These are phyloP conservation scores for Bufo gargarizans DNA, from an alignment of 2,113 vertebrate genomes.

Conservation along the genomic window DNA sequence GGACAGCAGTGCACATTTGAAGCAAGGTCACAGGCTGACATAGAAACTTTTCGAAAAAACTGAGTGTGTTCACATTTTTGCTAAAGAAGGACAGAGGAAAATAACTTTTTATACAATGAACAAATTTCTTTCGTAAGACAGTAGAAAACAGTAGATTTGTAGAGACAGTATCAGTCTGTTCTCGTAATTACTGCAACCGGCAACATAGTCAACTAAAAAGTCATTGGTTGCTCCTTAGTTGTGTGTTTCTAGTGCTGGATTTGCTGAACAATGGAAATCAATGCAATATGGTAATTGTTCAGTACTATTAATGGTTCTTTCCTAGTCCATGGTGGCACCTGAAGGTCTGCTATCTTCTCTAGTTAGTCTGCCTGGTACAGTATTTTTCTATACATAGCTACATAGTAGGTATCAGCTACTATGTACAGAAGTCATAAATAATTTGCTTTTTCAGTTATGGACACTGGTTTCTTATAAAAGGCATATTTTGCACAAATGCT, in stretches of 20 bases:
- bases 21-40: constrained; percentile 21
- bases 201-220: background rate
- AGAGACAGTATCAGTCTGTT: constrained; percentile 33
- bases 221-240: constrained; percentile 7
- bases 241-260: constrained; percentile 29
- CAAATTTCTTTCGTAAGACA: constrained; percentile 37
- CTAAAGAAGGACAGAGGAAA: constrained; percentile 18
- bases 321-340: constrained; percentile 54
- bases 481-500: constrained; percentile 81
- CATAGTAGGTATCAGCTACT: constrained; percentile 58
- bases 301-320: constrained; percentile 57
- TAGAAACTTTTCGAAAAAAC: constrained; percentile 23
- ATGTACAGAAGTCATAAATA: constrained; percentile 60
- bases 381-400: constrained; percentile 51
- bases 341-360: constrained; percentile 27
- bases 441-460: constrained; percentile 70
- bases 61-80: constrained; percentile 2
- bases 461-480: constrained; percentile 81
- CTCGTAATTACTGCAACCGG: constrained; percentile 12
- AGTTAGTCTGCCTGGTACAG: constrained; percentile 47
- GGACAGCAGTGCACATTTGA: background rate
- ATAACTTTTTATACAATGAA: constrained; percentile 50
- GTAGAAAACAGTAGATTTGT: constrained; percentile 18
- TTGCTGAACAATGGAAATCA: constrained; percentile 14
- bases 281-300: constrained; percentile 33